Base-by-base conservation (phyloP, 2,113 vertebrate species). In the Salvelinus fontinalis region DNA sequence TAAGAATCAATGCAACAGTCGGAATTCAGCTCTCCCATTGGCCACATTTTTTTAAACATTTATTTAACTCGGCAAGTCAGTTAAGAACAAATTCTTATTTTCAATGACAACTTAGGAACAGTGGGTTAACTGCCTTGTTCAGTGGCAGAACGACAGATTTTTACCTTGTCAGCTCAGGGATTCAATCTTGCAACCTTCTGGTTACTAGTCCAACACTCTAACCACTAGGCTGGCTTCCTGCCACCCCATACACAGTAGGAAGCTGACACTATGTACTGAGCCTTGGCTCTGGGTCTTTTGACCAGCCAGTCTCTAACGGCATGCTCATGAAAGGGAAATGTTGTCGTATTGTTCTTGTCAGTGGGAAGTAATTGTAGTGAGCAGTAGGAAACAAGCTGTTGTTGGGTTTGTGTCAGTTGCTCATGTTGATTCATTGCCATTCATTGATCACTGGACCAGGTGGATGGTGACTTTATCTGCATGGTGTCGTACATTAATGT, bases 351-450 rank as follows among this genome's bases (percentile, higher is more conserved):
- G 57, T 74, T 74, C 54, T 69, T 67, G 44, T 34, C 67, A n/a
- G 57, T 59, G 59, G 59, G 57, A 27, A 51, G n/a, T 60, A 70
- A 51, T 65, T 51, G 27, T 24, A 31, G 27, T 18, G 39, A 79
- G 11, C 67, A 79, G 24, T 14, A 67, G 48, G 65, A 49, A 9
- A 29, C 14, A 7, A 5, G 5, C 51, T 49, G 48, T 31, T 72
- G 62, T 78, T 57, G 60, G 68, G 54, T 16, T 44, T 54, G 9
- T 44, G 39, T 44, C 39, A 44, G 39, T 12, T 44, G 39, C 39
- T 44, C 34, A 77, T 78, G 65, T 31, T 48, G 65, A 49, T 78
- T 67, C 14, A 49, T n/a, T 59, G 65, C 51, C 24, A n/a, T 29
- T 44, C 20, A 49, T 49, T 74, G 71, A 74, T 62, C 60, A 22